A percentile compares a stretch with the other conserved stretches of the same genome.
phyloP scores from a whole-genome alignment of 2,113 vertebrate genomes.

The Oophaga pumilio region DNA sequence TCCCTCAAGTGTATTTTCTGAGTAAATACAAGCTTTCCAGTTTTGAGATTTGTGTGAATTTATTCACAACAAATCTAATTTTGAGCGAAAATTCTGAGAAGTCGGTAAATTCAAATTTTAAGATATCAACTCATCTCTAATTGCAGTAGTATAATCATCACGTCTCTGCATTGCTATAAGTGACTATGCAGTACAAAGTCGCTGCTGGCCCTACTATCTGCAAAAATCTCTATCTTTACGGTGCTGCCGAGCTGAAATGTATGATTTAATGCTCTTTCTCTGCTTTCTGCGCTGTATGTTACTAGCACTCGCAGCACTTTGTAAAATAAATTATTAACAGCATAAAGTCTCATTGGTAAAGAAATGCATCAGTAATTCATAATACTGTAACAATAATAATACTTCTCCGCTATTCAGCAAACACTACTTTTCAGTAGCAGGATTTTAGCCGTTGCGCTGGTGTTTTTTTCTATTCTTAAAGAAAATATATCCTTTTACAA shows the following conservation, averaged over 20 bases:
- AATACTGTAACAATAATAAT: conserved; percentile 33
- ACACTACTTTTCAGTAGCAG: not conserved
- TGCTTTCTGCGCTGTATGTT: not conserved
- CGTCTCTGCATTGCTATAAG: not conserved
- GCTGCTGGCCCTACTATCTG: not conserved
- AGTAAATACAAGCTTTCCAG: no score
- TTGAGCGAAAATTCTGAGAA: no score
- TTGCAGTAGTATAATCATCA: not conserved
- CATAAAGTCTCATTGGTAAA: conserved; percentile 26
- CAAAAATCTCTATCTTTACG: not conserved
- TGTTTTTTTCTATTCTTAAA: not conserved
- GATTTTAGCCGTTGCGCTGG: not conserved
- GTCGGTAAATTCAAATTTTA: no score
- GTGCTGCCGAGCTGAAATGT: conserved; percentile 19
- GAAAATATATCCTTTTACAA: conserved; percentile 32
- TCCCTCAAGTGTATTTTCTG: no score
- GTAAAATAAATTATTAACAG: conserved; percentile 47
- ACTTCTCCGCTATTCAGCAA: not conserved
- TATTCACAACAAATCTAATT: no score
- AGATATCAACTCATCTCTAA: not conserved
- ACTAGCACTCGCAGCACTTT: conserved; percentile 23
- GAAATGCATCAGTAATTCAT: conserved; percentile 31
- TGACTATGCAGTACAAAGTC: not conserved
- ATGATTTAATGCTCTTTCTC: conserved; percentile 36
- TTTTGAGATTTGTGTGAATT: no score